Base-by-base conservation (phyloP, 2,113 vertebrate species). In the Seriola dumerili region DNA sequence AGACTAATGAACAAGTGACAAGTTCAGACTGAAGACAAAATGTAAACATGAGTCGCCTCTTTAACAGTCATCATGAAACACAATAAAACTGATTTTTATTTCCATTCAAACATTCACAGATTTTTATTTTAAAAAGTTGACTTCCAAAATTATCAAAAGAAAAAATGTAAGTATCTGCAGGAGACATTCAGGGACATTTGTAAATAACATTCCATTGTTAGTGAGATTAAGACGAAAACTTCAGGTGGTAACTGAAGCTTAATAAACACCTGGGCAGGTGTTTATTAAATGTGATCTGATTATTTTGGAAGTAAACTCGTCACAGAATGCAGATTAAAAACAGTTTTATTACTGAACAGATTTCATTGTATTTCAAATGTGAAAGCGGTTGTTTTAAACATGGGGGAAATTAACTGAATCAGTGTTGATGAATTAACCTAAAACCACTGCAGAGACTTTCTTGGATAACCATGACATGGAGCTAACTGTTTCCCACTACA, bases 371-470 rank as follows among this genome's bases (percentile, higher is more conserved):
- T 52, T 8, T 48, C 46, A 48, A 29, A 4, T 48, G 16, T 17
- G 4, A 48, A 48, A 17, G 46, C 7, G 13, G 14, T 48, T 48
- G 16, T 17, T 50, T 50, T 42, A 42, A 48, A 44, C 10, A 59
- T 48, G 25, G 4, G 7, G 9, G 7, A 57, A 54, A 63, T 62
- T 32, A 54, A 69, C 67, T 23, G 0, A 55, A 76, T 82, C 13
- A 42, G 19, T 4, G 16, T 25, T 16, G 5, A 72, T 50, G 19
- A 21, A 52, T 52, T 21, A 52, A 52, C 17, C 5, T 14, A 32
- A 44, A 44, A 65, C 50, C 59, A 76, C 50, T 64, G 73, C 80
- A 77, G 80, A 83, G 61, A 46, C 36, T 59, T 11, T 42, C 40
- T 10, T 42, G 40, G 40, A 42, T 8, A 36, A 36, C 34, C 34